Conservation (phyloP, 2,113 vertebrate species). For the Hypocryptadius cinnamomeus region DNA sequence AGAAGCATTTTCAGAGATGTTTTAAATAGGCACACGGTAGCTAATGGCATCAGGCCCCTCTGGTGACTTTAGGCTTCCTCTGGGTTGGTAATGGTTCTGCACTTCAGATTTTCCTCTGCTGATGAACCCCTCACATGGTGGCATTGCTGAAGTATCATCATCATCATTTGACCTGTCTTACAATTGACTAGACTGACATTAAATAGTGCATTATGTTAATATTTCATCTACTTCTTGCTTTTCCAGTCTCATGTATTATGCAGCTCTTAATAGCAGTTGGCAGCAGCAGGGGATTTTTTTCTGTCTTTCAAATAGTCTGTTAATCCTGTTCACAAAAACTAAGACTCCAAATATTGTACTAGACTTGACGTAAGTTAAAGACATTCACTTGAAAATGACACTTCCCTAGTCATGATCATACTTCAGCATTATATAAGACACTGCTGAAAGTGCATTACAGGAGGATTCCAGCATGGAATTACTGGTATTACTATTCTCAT, state of each 20-base stretch:
- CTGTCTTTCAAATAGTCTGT: background rate
- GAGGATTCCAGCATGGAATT: background rate
- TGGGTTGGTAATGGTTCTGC: background rate
- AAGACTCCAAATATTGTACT: background rate
- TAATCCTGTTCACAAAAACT: background rate
- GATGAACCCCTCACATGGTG: background rate
- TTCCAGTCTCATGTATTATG: background rate
- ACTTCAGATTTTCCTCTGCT: background rate
- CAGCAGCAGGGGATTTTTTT: background rate
- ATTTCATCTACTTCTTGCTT: background rate
- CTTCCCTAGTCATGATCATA: background rate
- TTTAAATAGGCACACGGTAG: background rate
- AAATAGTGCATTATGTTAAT: background rate
- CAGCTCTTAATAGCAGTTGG: background rate
- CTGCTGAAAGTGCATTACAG: background rate
- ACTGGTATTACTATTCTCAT: background rate
- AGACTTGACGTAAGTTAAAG: background rate
- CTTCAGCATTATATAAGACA: background rate
- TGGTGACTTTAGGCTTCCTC: background rate
- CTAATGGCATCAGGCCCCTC: background rate
- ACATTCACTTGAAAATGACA: background rate
- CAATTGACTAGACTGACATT: background rate
- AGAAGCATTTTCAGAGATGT: background rate
- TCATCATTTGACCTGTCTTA: background rate
- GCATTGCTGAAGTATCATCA: background rate